A percentile compares a stretch with the other conserved stretches of the same genome.
These are phyloP conservation scores for Hyaena hyaena DNA, from an alignment of 2,113 vertebrate species.

Conservation along the genomic window DNA sequence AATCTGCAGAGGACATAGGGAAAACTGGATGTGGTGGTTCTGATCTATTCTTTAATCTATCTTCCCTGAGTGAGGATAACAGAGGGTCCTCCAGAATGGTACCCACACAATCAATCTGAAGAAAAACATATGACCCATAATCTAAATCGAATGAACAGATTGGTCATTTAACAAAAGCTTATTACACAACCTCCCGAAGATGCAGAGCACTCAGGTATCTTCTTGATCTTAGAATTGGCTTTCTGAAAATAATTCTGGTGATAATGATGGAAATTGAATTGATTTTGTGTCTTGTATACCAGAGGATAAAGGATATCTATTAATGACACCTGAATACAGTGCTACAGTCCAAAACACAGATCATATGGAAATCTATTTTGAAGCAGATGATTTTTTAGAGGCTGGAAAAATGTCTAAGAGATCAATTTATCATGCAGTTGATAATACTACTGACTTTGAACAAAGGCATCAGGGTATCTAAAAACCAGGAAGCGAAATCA, in stretches of 20 bases:
- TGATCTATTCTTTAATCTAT: slow-evolving; percentile 26
- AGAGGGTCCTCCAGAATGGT: neutral
- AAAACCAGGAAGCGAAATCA: neutral
- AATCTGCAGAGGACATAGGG: neutral
- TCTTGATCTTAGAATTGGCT: slow-evolving; percentile 45
- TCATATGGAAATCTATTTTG: slow-evolving; percentile 50
- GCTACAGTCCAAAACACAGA: slow-evolving; percentile 40
- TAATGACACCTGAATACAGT: slow-evolving; percentile 15
- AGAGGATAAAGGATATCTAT: slow-evolving; percentile 49
- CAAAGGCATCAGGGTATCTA: slow-evolving; percentile 41
- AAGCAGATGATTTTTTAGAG: slow-evolving; percentile 53
- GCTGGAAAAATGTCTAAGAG: neutral
- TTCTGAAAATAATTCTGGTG: slow-evolving; percentile 49
- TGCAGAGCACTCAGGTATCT: neutral
- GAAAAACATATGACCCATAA: neutral
- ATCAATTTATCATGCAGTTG: neutral
- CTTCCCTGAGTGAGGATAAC: neutral
- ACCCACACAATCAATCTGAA: neutral
- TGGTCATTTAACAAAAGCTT: neutral
- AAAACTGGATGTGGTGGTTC: neutral
- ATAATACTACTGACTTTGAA: slow-evolving; percentile 24
- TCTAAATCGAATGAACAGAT: neutral
- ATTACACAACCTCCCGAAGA: neutral
- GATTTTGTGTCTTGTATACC: slow-evolving; percentile 56
- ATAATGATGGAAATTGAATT: slow-evolving; percentile 50